Conservation (phyloP, 2,888 invertebrate species). For the Calliphora vomitoria region DNA sequence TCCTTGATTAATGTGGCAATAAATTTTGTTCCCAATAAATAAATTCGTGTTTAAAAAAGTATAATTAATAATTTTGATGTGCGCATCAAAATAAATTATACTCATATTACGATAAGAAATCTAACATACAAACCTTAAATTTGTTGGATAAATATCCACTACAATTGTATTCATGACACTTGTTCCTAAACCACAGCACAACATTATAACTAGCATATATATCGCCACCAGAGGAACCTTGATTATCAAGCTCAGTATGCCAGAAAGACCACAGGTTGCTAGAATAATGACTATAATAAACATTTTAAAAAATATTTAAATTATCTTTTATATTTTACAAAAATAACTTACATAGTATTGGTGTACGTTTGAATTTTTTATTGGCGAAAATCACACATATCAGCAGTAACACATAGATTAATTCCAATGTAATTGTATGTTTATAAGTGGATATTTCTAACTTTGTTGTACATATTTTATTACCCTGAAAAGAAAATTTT, state of each 20-base stretch:
- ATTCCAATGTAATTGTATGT: constrained; percentile 78
- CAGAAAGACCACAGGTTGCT: constrained; percentile 75
- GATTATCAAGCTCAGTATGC: constrained; percentile 75
- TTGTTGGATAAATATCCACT: constrained; percentile 81
- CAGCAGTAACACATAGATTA: constrained; percentile 77
- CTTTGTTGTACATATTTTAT: constrained; percentile 73
- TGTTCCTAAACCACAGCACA: constrained; percentile 78
- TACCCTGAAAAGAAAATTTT: constrained; percentile 24
- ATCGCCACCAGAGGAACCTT: constrained; percentile 76
- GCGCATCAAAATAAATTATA: not conserved
- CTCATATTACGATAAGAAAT: not conserved
- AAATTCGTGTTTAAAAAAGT: not conserved
- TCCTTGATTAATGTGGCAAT: not conserved
- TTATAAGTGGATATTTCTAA: constrained; percentile 79
- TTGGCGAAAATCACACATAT: constrained; percentile 76
- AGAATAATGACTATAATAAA: constrained; percentile 73
- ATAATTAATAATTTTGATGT: not conserved
- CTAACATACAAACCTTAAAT: constrained; percentile 78
- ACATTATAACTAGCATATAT: constrained; percentile 76
- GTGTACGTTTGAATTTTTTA: constrained; percentile 76
- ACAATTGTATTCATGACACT: constrained; percentile 79
- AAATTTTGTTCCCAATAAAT: constrained; percentile 25
- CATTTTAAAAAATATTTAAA: not conserved
- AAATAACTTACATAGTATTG: constrained; percentile 76
- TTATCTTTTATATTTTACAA: not conserved